Evolutionary conservation across 1,140 invertebrate species (phyloP), one percentile per base, ranked within the genome.

Genomic region (Acromyrmex echinatior): DNA sequence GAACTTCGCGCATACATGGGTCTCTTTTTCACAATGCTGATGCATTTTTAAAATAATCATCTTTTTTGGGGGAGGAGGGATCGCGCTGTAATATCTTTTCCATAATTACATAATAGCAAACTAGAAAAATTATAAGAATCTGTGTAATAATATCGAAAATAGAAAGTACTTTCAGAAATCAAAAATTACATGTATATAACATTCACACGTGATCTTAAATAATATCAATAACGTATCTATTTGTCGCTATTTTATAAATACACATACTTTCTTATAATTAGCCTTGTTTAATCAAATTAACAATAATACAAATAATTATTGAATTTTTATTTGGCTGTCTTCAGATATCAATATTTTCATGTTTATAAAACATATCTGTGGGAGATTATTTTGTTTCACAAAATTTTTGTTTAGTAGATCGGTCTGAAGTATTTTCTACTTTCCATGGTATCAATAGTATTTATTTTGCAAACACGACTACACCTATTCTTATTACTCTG

Each of bases 381-480:
- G n/a, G 4, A 12, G n/a, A 68, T 63, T 3, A 45, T 85, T 88
- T 68, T 68, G 51, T 28, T 49, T 82, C 16, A 60, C 58, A 80
- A 89, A 76, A 66, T 71, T 58, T 45, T 51, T 62, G 28, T 31
- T 60, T 88, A 71, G 73, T 28, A 35, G 10, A 70, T 28, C 21
- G 9, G 7, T 88, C 58, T 86, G 87, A 88, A 73, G 49, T 86
- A 77, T 79, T 89, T 80, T 74, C 73, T 88, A 88, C 63, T 51
- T 74, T 86, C 60, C 74, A 76, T 10, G 14, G 28, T 78, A 74
- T 71, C 31, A 66, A 68, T 77, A 58, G 53, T 73, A 56, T 77
- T 84, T 73, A 73, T 74, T 71, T 58, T 77, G 68, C 2, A 60
- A 87, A 31, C 16, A 10, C 65, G 14, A 85, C 39, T 45, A 88